A percentile compares a stretch with the other conserved stretches of the same genome.
Conservation (phyloP, 2,113 vertebrate species). For the Aegypius monachus region DNA sequence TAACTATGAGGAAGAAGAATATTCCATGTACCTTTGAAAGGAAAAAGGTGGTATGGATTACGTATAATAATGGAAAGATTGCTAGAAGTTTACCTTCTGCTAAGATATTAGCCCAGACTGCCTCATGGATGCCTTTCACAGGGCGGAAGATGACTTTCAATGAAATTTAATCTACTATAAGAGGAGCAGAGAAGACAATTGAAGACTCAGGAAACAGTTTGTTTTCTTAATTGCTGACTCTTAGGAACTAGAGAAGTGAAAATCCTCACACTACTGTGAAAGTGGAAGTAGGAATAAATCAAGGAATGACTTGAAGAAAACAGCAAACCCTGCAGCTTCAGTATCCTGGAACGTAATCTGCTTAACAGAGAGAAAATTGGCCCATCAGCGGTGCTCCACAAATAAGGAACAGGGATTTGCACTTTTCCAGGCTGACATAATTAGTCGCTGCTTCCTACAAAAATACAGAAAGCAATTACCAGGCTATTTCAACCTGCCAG, state of each 20-base stretch:
- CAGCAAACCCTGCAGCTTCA: not conserved
- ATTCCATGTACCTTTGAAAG: not conserved
- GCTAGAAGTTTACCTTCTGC: not conserved
- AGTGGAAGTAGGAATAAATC: not conserved
- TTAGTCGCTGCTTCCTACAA: not conserved
- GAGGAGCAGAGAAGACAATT: not conserved
- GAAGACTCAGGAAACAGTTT: not conserved
- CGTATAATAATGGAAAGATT: not conserved
- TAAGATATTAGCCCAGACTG: not conserved
- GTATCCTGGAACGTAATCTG: not conserved
- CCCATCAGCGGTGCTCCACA: not conserved
- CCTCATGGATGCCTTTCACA: not conserved
- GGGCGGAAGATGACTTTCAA: not conserved
- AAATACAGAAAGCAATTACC: not conserved
- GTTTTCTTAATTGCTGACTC: not conserved
- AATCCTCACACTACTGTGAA: not conserved
- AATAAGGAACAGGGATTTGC: not conserved
- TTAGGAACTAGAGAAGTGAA: not conserved
- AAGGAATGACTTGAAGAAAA: not conserved
- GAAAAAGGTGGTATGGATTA: not conserved
- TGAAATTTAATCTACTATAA: not conserved
- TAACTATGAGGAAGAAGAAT: not conserved
- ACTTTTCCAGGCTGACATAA: not conserved
- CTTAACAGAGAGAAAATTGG: not conserved
- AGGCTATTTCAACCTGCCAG: fast-evolving